Percentiles rank a stretch among this genome's conserved stretches.
Conservation (phyloP, 2,888 invertebrate genomes). For the Agrotis segetum region DNA sequence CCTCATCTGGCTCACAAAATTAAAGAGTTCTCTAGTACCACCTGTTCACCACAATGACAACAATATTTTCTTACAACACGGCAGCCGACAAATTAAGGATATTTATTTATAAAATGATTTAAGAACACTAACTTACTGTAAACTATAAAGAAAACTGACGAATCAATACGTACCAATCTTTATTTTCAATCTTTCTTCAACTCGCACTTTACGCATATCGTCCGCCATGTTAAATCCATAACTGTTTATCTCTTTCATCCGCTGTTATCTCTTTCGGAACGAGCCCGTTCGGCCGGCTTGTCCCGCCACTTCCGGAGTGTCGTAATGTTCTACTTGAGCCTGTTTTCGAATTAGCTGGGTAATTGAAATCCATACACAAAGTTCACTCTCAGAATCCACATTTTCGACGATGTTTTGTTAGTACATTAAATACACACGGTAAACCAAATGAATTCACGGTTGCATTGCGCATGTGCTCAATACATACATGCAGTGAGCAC, state of each 20-base stretch:
- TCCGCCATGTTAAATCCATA: constrained; percentile 98
- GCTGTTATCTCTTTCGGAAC: constrained; percentile 91
- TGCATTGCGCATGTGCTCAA: constrained; percentile 87
- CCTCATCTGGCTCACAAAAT: constrained; percentile 74
- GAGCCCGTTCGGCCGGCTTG: constrained; percentile 89
- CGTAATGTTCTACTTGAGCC: constrained; percentile 90
- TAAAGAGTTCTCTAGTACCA: constrained; percentile 79
- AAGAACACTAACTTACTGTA: constrained; percentile 39
- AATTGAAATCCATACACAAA: constrained; percentile 75
- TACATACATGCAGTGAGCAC: constrained; percentile 75
- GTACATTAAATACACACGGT: constrained; percentile 67
- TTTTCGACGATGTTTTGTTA: constrained; percentile 71
- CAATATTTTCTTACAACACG: constrained; percentile 70
- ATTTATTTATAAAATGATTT: constrained; percentile 39
- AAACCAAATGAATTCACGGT: constrained; percentile 74
- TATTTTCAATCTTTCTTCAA: constrained; percentile 98
- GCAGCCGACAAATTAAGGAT: constrained; percentile 22
- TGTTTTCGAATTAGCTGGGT: constrained; percentile 77
- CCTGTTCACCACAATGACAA: constrained; percentile 88
- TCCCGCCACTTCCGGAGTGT: constrained; percentile 91
- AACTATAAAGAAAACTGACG: constrained; percentile 57
- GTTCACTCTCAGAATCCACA: constrained; percentile 73
- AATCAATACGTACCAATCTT: constrained; percentile 96
- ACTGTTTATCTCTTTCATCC: constrained; percentile 92
- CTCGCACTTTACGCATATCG: constrained; percentile 97